A percentile compares a stretch with the other conserved stretches of the same genome.
Evolutionary conservation across 2,797 vertebrate genomes (phyloP).

Genomic region (Eupleurogrammus muticus): DNA sequence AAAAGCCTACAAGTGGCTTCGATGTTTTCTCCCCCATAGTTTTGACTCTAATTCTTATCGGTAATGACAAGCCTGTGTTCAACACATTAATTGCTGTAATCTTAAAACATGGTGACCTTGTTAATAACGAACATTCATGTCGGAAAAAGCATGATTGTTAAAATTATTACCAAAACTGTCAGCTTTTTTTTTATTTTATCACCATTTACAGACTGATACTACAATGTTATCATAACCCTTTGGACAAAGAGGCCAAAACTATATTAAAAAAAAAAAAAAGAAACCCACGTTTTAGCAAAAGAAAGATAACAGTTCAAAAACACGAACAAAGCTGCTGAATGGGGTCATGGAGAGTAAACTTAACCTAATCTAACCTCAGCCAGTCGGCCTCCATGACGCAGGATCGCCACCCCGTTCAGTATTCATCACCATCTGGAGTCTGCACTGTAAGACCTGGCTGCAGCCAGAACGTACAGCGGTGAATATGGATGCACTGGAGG

Average conservation of each 20-base stretch:
- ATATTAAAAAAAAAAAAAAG: background rate
- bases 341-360: conserved; percentile 39
- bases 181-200: background rate
- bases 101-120: too few species aligned
- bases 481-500: conserved; percentile 61
- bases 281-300: background rate
- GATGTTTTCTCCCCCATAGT: too few species aligned
- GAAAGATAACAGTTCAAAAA: background rate
- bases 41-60: too few species aligned
- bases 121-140: background rate
- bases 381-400: conserved; percentile 51
- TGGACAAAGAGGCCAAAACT: background rate
- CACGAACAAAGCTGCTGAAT: conserved; percentile 2
- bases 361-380: conserved; percentile 56
- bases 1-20: too few species aligned
- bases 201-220: background rate
- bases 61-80: too few species aligned
- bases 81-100: too few species aligned
- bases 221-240: background rate
- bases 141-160: background rate
- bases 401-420: conserved; percentile 52
- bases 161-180: background rate
- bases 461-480: conserved; percentile 23
- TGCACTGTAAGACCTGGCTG: conserved; percentile 26
- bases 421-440: conserved; percentile 77